Evolutionary conservation across 2,113 vertebrate genomes (phyloP), one percentile per base, ranked within the genome.

Genomic region (Dicaeum eximium): DNA sequence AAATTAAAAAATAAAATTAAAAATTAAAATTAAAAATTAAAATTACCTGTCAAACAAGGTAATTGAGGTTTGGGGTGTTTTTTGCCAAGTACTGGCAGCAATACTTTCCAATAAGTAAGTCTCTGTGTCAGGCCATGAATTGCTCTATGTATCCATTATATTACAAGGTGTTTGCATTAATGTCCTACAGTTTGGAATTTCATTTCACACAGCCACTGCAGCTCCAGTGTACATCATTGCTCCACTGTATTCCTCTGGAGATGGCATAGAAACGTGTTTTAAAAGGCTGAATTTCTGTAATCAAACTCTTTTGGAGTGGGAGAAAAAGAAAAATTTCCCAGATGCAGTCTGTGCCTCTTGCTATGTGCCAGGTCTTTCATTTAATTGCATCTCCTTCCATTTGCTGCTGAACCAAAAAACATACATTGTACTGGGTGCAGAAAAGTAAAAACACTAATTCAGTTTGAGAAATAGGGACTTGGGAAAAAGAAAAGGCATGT

Each of bases 401-500:
- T 86, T 66, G 35, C 57, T 73, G 70, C 25, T 19, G n/a, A 93
- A 86, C 21, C 23, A 65, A 72, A 92, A 77, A 86, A 72, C 12
- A 38, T 14, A 73, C 51, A 45, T 50, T 85, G 70, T 74, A 58
- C 35, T 60, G 47, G 24, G 61, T 71, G 28, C 10, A 86, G 51
- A 74, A 90, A 86, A 88, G 51, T 11, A 88, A 93, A 70, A 95
- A 58, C 33, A 58, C 21, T 44, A 73, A 90, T 66, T 80, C 58
- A 78, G 50, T 60, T 40, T 74, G 64, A 79, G 83, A 78, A 94
- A 62, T 70, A 90, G 37, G 19, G 73, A 90, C 84, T 40, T 57
- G 57, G 18, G 31, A 62, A 80, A 80, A 94, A 85, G 73, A 93
- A 91, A 92, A 92, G 60, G 72, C 92, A 91, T 30, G 65, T 71